These are phyloP conservation scores for Drosophila subquinaria DNA, from an alignment of 2,888 invertebrate species.

Conservation along the genomic window DNA sequence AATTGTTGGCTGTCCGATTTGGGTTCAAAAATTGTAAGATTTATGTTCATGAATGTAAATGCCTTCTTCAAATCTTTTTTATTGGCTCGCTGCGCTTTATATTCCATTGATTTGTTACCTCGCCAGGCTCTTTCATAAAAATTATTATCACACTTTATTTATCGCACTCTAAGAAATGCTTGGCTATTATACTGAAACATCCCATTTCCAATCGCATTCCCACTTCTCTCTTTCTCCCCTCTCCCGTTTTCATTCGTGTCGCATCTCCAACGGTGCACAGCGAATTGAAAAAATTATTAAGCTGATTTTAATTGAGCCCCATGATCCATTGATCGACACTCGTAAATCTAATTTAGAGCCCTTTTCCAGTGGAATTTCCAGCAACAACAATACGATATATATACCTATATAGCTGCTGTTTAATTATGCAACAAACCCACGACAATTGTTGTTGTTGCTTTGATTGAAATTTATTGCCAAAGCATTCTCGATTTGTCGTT, in stretches of 20 bases:
- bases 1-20: constrained; percentile 66
- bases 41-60: constrained; percentile 79
- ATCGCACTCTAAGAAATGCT: constrained; percentile 39
- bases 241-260: constrained; percentile 4
- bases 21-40: constrained; percentile 53
- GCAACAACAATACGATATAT: constrained; percentile 1
- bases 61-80: constrained; percentile 74
- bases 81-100: constrained; percentile 63
- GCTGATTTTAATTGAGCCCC: constrained; percentile 81
- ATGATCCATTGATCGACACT: constrained; percentile 73
- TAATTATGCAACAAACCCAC: constrained; percentile 74
- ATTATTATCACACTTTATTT: constrained; percentile 82
- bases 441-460: constrained; percentile 55
- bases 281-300: constrained; percentile 67
- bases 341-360: constrained; percentile 84
- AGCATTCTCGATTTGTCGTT: constrained; percentile 62
- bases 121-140: constrained; percentile 68
- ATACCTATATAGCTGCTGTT: constrained; percentile 20
- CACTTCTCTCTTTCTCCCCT: not conserved
- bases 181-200: constrained; percentile 31
- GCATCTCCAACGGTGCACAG: constrained; percentile 37
- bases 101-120: constrained; percentile 73
- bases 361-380: constrained; percentile 26
- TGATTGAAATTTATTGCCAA: constrained; percentile 72
- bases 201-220: not conserved